A percentile compares a stretch with the other conserved stretches of the same genome.
Evolutionary conservation across 1,140 invertebrate genomes (phyloP).

Genomic region (Drosophila neocordata): DNA sequence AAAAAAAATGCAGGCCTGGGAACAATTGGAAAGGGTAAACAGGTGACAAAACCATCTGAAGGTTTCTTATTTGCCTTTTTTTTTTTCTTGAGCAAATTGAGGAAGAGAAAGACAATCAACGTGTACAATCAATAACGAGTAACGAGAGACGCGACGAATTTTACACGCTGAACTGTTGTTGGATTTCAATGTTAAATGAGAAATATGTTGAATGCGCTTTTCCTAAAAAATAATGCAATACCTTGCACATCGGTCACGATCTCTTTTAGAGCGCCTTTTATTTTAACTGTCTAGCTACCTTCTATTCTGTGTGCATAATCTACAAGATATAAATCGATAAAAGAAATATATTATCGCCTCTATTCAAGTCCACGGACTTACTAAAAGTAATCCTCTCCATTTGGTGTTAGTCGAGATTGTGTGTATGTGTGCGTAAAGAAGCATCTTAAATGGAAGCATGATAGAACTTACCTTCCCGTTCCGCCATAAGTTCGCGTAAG

Average conservation of each 20-base stretch:
- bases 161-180: not conserved
- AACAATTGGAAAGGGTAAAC: not conserved
- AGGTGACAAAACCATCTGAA: not conserved
- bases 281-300: not conserved
- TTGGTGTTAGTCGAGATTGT: not conserved
- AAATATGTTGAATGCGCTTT: slow-evolving; percentile 1
- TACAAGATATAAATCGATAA: slow-evolving; percentile 11
- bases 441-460: not conserved
- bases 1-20: not conserved
- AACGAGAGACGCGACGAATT: not conserved
- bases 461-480: slow-evolving; percentile 87
- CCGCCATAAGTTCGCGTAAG: slow-evolving; percentile 90
- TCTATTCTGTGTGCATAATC: no score
- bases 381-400: not conserved
- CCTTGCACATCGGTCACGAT: slow-evolving; percentile 1
- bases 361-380: not conserved
- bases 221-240: not conserved
- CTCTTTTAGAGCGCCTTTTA: not conserved
- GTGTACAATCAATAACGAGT: slow-evolving; percentile 1
- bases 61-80: not conserved
- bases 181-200: slow-evolving; percentile 2
- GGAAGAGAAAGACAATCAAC: not conserved
- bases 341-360: not conserved
- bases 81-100: no score
- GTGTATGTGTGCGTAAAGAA: not conserved